Percentiles rank a stretch among this genome's conserved stretches.
These are phyloP conservation scores for Nomada flava DNA, from an alignment of 2,888 invertebrate genomes.

Conservation along the genomic window DNA sequence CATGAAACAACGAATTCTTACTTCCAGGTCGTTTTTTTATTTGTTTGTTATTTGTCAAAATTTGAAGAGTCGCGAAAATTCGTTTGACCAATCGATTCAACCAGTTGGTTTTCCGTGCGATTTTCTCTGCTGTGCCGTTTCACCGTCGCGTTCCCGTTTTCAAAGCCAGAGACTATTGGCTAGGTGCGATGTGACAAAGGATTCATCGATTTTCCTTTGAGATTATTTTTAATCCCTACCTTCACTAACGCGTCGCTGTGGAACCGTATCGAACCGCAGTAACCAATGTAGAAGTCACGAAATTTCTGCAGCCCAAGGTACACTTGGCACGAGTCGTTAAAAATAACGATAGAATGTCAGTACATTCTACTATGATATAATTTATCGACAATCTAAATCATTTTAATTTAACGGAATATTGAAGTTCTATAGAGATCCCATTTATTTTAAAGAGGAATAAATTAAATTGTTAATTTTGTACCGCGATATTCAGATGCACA, in stretches of 20 bases:
- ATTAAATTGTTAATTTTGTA: no score
- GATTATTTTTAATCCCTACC: slow-evolving; percentile 74
- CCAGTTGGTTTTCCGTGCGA: slow-evolving; percentile 10
- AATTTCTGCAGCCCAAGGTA: not conserved
- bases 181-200: slow-evolving; percentile 65
- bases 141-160: slow-evolving; percentile 15
- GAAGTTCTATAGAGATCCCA: no score
- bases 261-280: not conserved
- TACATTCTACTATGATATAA: no score
- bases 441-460: no score
- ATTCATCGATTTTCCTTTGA: slow-evolving; percentile 72
- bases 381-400: no score
- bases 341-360: not conserved
- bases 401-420: no score
- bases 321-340: not conserved
- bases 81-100: slow-evolving; percentile 41
- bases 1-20: no score
- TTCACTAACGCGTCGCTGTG: slow-evolving; percentile 5
- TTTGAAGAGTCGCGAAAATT: slow-evolving; percentile 29
- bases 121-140: slow-evolving; percentile 13
- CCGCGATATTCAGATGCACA: no score
- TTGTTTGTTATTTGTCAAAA: not conserved
- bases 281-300: not conserved
- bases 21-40: no score
- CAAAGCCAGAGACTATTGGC: slow-evolving; percentile 56